These are phyloP conservation scores for Pipistrellus nathusii DNA, from an alignment of 2,797 vertebrate species.

Conservation along the genomic window DNA sequence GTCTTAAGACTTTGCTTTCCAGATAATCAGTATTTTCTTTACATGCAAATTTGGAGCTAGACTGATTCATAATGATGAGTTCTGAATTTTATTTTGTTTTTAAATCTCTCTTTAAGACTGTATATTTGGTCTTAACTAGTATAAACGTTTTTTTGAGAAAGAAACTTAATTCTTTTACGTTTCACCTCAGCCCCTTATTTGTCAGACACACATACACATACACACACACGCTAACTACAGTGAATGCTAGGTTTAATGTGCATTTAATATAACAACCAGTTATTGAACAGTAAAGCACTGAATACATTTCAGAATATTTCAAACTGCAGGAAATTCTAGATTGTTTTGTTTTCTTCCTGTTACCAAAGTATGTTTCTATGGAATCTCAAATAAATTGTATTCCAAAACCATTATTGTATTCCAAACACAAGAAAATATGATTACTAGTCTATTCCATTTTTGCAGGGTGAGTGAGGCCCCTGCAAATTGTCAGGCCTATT, in stretches of 20 bases:
- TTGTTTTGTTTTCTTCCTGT: constrained; percentile 24
- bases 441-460: neutral
- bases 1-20: neutral
- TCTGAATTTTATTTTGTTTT: constrained; percentile 44
- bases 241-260: neutral
- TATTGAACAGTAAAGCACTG: neutral
- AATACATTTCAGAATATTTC: constrained; percentile 13
- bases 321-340: constrained; percentile 2
- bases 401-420: neutral
- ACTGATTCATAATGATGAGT: neutral
- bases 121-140: neutral
- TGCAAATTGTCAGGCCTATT: constrained; percentile 6
- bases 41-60: neutral
- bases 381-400: constrained; percentile 46
- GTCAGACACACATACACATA: neutral
- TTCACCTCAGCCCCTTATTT: constrained; percentile 21
- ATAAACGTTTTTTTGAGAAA: neutral
- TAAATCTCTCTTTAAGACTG: constrained; percentile 1
- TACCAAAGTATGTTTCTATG: constrained; percentile 13
- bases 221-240: neutral
- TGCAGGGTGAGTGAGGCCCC: neutral
- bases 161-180: neutral
- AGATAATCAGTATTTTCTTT: constrained; percentile 12
- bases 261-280: neutral
- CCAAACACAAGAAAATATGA: neutral